Evolutionary conservation across 2,113 vertebrate genomes (phyloP).

Genomic region (Penelope pileata): DNA sequence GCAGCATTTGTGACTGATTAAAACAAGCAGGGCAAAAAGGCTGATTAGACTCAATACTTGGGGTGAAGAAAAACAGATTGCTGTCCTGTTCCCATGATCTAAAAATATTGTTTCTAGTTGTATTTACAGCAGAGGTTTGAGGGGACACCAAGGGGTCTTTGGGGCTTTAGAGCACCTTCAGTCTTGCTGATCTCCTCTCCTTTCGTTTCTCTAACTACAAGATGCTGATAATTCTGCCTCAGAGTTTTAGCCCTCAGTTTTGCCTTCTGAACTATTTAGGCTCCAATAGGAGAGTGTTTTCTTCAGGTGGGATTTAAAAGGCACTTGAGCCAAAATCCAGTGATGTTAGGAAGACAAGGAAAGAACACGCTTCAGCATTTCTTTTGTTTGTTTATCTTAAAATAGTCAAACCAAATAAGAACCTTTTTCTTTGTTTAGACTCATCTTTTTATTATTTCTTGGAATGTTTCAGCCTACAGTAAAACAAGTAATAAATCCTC

Average conservation of each 20-base stretch:
- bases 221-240: not conserved
- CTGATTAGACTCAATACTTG: not conserved
- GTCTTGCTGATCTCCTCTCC: not conserved
- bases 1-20: not conserved
- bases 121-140: not conserved
- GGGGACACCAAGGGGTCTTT: not conserved
- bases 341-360: not conserved
- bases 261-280: not conserved
- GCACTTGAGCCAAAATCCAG: not conserved
- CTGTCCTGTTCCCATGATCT: not conserved
- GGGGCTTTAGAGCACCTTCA: not conserved
- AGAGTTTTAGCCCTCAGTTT: not conserved
- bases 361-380: accelerated
- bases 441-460: not conserved
- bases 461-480: not conserved
- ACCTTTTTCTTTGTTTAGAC: not conserved
- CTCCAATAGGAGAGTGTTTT: not conserved
- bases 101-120: not conserved
- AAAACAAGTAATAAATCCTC: not conserved
- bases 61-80: not conserved
- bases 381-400: not conserved
- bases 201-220: not conserved
- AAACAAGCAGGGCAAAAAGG: not conserved
- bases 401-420: not conserved
- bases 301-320: not conserved